A percentile compares a stretch with the other conserved stretches of the same genome.
Conservation (phyloP, 2,113 vertebrate genomes). For the Bubo blakistoni region DNA sequence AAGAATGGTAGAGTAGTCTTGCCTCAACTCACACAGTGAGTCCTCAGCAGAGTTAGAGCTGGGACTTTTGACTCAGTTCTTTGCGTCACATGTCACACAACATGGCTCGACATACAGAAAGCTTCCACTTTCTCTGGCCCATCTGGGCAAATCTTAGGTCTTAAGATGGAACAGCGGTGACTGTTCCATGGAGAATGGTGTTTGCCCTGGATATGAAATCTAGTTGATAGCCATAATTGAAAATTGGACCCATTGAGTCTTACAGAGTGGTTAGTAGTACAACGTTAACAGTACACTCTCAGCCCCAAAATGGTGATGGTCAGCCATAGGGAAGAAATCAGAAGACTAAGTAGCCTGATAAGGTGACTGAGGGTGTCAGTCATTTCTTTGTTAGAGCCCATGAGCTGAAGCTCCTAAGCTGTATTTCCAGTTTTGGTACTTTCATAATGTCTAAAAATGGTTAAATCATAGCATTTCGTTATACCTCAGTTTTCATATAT, state of each 20-base stretch:
- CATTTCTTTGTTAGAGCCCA: not conserved
- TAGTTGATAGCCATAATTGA: not conserved
- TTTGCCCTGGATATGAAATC: not conserved
- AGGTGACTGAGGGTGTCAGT: not conserved
- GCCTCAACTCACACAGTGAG: not conserved
- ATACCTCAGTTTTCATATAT: not conserved
- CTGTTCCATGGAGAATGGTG: not conserved
- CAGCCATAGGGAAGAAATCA: not conserved
- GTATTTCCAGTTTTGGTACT: not conserved
- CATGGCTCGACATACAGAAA: fast-evolving
- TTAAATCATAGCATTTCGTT: not conserved
- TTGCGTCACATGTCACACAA: fast-evolving
- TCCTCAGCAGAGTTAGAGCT: not conserved
- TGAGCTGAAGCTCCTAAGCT: not conserved
- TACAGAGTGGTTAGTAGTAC: not conserved
- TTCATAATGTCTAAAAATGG: not conserved
- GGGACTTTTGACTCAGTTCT: not conserved
- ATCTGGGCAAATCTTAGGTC: not conserved
- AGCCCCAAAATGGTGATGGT: not conserved
- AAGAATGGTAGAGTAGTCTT: not conserved
- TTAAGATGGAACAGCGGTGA: not conserved
- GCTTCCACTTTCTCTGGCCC: not conserved
- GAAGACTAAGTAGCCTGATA: not conserved
- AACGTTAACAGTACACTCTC: not conserved
- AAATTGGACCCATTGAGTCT: not conserved